These are phyloP conservation scores for Bucorvus abyssinicus DNA, from an alignment of 2,797 vertebrate genomes.

Conservation along the genomic window DNA sequence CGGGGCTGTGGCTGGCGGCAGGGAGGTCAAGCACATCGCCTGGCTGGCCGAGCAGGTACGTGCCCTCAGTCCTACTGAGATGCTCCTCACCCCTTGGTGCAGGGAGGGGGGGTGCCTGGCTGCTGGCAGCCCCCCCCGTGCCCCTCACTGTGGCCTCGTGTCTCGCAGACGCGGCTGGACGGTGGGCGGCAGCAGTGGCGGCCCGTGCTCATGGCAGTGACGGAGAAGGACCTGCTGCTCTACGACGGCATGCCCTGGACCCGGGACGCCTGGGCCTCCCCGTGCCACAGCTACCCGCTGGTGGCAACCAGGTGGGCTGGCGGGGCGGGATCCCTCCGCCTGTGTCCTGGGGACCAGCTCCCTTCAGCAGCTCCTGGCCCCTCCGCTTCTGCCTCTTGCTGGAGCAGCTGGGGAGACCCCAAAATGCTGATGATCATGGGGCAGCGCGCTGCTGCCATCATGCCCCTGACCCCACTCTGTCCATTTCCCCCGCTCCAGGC, in stretches of 20 bases:
- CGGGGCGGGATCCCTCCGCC: not conserved
- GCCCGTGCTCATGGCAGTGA: conserved; percentile 89
- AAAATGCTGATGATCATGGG: rapidly evolving
- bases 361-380: rapidly evolving
- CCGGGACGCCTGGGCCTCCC: conserved; percentile 87
- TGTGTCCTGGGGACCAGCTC: rapidly evolving
- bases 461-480: rapidly evolving
- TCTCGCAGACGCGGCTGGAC: conserved; percentile 83
- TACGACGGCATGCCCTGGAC: conserved; percentile 93
- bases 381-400: not conserved
- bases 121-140: not conserved
- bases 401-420: not conserved
- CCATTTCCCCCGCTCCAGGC: conserved; percentile 65
- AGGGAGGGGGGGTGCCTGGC: not conserved
- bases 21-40: conserved; percentile 90
- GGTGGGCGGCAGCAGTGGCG: conserved; percentile 88
- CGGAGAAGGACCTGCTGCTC: conserved; percentile 93
- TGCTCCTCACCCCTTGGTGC: not conserved
- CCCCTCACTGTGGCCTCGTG: not conserved
- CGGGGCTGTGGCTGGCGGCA: conserved; percentile 71
- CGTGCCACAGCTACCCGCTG: conserved; percentile 90
- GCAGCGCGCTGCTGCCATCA: rapidly evolving
- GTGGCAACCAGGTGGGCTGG: conserved; percentile 88
- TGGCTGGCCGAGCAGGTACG: conserved; percentile 95
- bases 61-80: not conserved